phyloP scores from a whole-genome alignment of 2,113 vertebrate genomes.

The Cyphomyrus discorhynchus region DNA sequence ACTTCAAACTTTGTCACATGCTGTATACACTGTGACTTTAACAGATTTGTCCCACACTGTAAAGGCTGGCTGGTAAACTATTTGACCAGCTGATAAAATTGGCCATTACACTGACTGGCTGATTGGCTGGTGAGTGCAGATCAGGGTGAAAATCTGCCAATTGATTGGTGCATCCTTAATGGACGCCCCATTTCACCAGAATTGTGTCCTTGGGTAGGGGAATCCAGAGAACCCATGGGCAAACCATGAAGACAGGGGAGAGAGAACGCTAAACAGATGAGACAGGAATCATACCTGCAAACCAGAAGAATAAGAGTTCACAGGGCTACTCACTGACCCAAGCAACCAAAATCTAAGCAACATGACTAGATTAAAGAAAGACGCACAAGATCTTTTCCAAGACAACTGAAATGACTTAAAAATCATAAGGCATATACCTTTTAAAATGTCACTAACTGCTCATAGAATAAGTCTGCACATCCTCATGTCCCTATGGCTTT shows the following conservation, averaged over 20 bases:
- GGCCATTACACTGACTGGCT: neutral
- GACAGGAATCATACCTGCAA: neutral
- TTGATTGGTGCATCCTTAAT: neutral
- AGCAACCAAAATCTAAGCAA: neutral
- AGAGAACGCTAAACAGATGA: neutral
- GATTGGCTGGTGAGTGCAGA: neutral
- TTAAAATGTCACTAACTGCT: neutral
- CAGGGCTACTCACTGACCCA: neutral
- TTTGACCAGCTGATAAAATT: neutral
- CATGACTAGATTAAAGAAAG: neutral
- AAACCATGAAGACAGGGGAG: neutral
- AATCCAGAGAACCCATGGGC: neutral
- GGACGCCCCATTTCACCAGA: neutral
- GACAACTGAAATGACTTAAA: neutral
- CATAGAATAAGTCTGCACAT: slow-evolving; percentile 20
- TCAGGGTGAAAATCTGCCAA: neutral
- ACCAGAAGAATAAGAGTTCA: neutral
- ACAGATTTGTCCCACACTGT: neutral
- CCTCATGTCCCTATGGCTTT: neutral
- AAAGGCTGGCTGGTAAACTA: neutral
- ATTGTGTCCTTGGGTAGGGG: neutral
- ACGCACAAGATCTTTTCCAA: neutral
- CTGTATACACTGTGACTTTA: neutral
- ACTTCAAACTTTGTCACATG: neutral
- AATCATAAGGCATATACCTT: neutral